These are phyloP conservation scores for Cyprinella venusta DNA, from an alignment of 2,797 vertebrate genomes.

Conservation along the genomic window DNA sequence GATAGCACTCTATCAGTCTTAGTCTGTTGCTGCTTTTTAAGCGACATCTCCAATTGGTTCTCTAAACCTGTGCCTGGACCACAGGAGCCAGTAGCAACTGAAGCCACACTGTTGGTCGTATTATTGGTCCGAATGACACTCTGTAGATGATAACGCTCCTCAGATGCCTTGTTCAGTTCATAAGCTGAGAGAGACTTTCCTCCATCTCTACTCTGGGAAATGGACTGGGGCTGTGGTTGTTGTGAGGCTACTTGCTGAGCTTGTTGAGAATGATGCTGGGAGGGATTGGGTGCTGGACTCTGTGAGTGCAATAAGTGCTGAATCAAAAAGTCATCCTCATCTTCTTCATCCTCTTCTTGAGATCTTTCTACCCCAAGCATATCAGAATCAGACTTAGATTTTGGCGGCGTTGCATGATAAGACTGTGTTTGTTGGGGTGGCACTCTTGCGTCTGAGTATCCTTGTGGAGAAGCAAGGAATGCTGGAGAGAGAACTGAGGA, in stretches of 20 bases:
- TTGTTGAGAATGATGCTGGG: slow-evolving; percentile 71
- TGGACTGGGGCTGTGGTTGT: slow-evolving; percentile 71
- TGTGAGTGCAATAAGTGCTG: slow-evolving; percentile 88
- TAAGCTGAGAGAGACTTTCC: slow-evolving; percentile 75
- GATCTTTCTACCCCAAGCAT: slow-evolving; percentile 73
- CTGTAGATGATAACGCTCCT: slow-evolving; percentile 88
- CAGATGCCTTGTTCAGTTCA: slow-evolving; percentile 82
- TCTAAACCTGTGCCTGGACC: slow-evolving; percentile 73
- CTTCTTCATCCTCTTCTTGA: slow-evolving; percentile 74
- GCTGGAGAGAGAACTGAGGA: slow-evolving; percentile 84
- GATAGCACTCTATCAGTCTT: slow-evolving; percentile 69
- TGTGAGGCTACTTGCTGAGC: slow-evolving; percentile 59
- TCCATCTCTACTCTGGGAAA: slow-evolving; percentile 67
- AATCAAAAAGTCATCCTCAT: slow-evolving; percentile 86
- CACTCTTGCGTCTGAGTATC: slow-evolving; percentile 70
- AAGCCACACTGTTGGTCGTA: slow-evolving; percentile 64
- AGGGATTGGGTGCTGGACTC: slow-evolving; percentile 75
- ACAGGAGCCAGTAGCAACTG: slow-evolving; percentile 58
- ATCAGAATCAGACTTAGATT: slow-evolving; percentile 79
- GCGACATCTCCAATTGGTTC: slow-evolving; percentile 81
- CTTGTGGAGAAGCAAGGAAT: slow-evolving; percentile 83
- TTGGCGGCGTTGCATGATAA: slow-evolving; percentile 74
- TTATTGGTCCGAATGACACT: slow-evolving; percentile 90
- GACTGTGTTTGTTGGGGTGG: slow-evolving; percentile 74
- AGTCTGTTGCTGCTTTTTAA: slow-evolving; percentile 79